These are phyloP conservation scores for Poecilia wingei DNA, from an alignment of 2,797 vertebrate genomes.

Conservation along the genomic window DNA sequence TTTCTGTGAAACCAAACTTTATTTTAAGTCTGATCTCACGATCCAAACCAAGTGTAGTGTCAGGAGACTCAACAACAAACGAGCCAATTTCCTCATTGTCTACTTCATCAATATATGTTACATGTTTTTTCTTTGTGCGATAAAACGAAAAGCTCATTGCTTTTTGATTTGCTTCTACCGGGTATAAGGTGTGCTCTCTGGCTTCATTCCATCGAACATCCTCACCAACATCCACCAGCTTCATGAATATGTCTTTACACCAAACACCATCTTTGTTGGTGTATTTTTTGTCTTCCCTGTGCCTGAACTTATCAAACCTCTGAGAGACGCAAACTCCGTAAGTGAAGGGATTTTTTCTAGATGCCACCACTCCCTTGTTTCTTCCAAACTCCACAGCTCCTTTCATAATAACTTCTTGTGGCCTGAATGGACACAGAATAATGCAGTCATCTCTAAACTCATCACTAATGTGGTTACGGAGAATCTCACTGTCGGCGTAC, in stretches of 20 bases:
- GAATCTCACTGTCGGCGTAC: background rate
- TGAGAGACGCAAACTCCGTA: background rate
- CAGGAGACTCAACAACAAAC: background rate
- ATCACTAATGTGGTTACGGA: background rate
- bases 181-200: accelerated
- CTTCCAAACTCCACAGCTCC: conserved; percentile 2
- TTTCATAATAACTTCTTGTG: background rate
- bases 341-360: background rate
- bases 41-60: accelerated
- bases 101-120: conserved; percentile 1
- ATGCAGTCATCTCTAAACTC: background rate
- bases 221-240: background rate
- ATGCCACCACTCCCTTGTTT: background rate
- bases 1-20: conserved; percentile 16
- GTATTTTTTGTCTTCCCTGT: background rate
- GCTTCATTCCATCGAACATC: background rate
- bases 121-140: background rate
- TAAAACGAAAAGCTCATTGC: accelerated
- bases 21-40: background rate
- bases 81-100: accelerated
- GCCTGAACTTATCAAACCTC: background rate
- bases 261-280: accelerated
- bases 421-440: background rate
- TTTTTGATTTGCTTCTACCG: accelerated
- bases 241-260: background rate